phyloP scores from a whole-genome alignment of 2,113 vertebrate species.

The Choloepus hoffmanni region DNA sequence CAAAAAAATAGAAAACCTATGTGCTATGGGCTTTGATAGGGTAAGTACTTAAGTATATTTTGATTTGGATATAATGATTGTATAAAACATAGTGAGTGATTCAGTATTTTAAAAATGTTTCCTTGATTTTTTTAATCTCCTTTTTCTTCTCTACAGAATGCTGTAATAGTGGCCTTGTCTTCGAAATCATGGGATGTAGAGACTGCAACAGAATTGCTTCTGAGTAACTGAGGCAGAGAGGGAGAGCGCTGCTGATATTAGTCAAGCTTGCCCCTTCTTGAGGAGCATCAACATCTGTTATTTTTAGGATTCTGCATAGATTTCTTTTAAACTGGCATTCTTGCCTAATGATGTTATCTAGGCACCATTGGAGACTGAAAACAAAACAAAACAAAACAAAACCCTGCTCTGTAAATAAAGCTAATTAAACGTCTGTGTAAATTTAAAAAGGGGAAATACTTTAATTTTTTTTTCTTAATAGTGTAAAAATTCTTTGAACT shows the following conservation, averaged over 20 bases:
- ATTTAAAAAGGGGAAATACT: conserved; percentile 94
- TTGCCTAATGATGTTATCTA: conserved; percentile 91
- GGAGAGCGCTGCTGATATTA: conserved; percentile 87
- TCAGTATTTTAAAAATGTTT: neutral
- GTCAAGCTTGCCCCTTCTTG: conserved; percentile 88
- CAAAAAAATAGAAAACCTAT: conserved; percentile 99
- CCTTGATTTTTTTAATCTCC: conserved; percentile 13
- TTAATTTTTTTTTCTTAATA: conserved; percentile 95
- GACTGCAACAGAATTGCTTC: conserved; percentile 98
- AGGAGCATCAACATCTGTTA: conserved; percentile 91
- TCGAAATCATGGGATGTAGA: conserved; percentile 99
- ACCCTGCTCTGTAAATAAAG: conserved; percentile 96
- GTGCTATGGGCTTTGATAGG: conserved; percentile 99
- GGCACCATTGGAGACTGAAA: conserved; percentile 92
- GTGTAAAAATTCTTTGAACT: conserved; percentile 93
- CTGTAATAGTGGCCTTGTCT: conserved; percentile 99
- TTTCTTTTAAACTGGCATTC: conserved; percentile 91
- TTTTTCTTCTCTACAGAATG: conserved; percentile 91
- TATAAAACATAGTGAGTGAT: no score
- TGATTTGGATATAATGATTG: conserved; percentile 25
- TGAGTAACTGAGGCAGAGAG: conserved; percentile 95
- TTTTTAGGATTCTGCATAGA: conserved; percentile 94
- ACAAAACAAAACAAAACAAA: conserved; percentile 68
- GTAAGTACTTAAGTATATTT: conserved; percentile 87
- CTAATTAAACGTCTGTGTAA: conserved; percentile 98